A percentile compares a stretch with the other conserved stretches of the same genome.
phyloP scores from a whole-genome alignment of 2,113 vertebrate genomes.

The Brachyhypopomus occidentalis region DNA sequence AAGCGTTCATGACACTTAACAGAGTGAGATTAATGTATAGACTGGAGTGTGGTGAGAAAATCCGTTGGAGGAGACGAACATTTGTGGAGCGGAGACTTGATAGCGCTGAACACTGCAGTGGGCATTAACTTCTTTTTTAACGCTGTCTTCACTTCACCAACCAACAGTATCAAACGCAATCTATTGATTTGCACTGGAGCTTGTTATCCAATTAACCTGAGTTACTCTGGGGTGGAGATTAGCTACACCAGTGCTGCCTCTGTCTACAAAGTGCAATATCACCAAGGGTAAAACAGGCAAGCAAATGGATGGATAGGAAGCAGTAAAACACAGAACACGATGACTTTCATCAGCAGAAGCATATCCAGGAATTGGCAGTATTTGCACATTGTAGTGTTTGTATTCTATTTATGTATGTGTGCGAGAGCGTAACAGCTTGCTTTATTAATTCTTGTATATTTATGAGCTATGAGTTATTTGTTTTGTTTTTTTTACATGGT shows the following conservation, averaged over 20 bases:
- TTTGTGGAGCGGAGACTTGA: constrained; percentile 31
- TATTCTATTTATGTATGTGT: background rate
- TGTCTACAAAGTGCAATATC: background rate
- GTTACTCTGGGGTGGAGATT: background rate
- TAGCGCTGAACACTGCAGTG: constrained; percentile 15
- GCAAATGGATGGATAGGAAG: background rate
- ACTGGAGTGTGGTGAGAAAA: constrained; percentile 6
- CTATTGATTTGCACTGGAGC: constrained; percentile 37
- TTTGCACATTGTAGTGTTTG: background rate
- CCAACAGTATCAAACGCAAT: constrained; percentile 32
- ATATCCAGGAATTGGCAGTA: background rate
- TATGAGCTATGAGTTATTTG: background rate
- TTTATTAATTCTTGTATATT: background rate
- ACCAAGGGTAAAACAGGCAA: background rate
- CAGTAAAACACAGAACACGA: background rate
- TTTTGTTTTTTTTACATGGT: constrained; percentile 9
- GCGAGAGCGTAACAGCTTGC: constrained; percentile 6
- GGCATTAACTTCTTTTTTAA: constrained; percentile 37
- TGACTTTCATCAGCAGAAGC: background rate
- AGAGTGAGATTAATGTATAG: background rate
- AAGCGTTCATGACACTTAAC: constrained; percentile 1
- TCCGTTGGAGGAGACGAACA: background rate
- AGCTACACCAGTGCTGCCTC: constrained; percentile 1
- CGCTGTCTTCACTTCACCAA: constrained; percentile 5
- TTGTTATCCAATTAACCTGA: constrained; percentile 38